phyloP scores from a whole-genome alignment of 2,888 invertebrate species.

The Penaeus monodon region DNA sequence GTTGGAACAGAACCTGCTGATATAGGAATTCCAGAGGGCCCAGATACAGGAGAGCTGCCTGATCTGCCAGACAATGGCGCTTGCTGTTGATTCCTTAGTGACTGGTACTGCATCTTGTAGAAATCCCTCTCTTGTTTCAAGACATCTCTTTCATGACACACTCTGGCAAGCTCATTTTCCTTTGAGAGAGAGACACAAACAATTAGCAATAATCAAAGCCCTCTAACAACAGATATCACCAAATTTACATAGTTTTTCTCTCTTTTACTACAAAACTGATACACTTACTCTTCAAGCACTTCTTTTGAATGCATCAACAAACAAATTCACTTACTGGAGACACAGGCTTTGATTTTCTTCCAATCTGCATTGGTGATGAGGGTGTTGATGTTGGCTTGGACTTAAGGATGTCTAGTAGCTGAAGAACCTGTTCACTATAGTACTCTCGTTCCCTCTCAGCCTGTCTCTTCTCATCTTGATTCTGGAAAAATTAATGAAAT shows the following conservation, averaged over 20 bases:
- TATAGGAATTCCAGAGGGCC: slow-evolving; percentile 17
- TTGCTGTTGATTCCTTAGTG: slow-evolving; percentile 39
- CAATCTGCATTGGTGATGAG: slow-evolving; percentile 50
- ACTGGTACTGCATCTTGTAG: slow-evolving; percentile 57
- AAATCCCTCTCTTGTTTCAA: slow-evolving; percentile 60
- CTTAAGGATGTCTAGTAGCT: slow-evolving; percentile 61
- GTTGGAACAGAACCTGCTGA: not conserved
- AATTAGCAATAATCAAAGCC: not conserved
- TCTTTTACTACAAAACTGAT: not conserved
- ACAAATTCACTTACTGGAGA: slow-evolving; percentile 25
- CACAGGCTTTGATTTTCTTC: slow-evolving; percentile 39
- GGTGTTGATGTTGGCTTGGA: slow-evolving; percentile 57
- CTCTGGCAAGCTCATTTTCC: slow-evolving; percentile 50
- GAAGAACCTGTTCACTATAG: slow-evolving; percentile 62
- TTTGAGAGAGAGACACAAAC: not conserved
- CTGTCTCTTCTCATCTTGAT: slow-evolving; percentile 46
- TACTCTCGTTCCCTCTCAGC: slow-evolving; percentile 60
- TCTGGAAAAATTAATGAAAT: slow-evolving; percentile 17
- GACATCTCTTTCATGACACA: slow-evolving; percentile 56
- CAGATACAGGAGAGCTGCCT: slow-evolving; percentile 34
- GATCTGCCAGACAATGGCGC: slow-evolving; percentile 21
- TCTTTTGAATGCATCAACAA: not conserved
- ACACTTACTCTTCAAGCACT: not conserved
- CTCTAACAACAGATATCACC: not conserved
- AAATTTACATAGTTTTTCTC: not conserved